Conservation (phyloP, 2,113 vertebrate genomes). For the Merops nubicus region DNA sequence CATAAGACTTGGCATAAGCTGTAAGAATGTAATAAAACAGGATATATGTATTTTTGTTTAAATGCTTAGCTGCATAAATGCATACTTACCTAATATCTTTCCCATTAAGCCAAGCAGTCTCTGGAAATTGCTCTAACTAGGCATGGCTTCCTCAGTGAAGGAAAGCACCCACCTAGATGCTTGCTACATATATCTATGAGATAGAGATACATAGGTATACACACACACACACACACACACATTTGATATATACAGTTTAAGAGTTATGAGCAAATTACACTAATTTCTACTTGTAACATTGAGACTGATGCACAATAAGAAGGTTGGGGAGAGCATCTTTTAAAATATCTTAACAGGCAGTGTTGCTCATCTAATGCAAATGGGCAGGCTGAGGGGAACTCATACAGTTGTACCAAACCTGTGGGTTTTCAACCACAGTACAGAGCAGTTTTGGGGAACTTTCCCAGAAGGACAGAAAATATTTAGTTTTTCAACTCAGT, state of each 20-base stretch:
- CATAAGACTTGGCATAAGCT: not conserved
- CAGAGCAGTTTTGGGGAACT: not conserved
- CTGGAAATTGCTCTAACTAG: not conserved
- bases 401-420: not conserved
- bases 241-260: not conserved
- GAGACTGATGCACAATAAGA: not conserved
- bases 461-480: not conserved
- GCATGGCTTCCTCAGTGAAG: not conserved
- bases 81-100: not conserved
- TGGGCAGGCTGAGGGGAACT: not conserved
- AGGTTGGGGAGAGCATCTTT: not conserved
- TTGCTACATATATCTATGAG: not conserved
- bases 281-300: not conserved
- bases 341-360: not conserved
- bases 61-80: not conserved
- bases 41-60: not conserved
- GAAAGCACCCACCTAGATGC: not conserved
- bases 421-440: not conserved
- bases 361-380: not conserved
- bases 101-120: not conserved
- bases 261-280: not conserved
- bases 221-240: rapidly evolving
- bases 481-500: not conserved
- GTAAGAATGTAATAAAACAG: not conserved
- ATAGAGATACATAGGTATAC: not conserved